These are phyloP conservation scores for Drosophila algonquin DNA, from an alignment of 2,888 invertebrate species.

Conservation along the genomic window DNA sequence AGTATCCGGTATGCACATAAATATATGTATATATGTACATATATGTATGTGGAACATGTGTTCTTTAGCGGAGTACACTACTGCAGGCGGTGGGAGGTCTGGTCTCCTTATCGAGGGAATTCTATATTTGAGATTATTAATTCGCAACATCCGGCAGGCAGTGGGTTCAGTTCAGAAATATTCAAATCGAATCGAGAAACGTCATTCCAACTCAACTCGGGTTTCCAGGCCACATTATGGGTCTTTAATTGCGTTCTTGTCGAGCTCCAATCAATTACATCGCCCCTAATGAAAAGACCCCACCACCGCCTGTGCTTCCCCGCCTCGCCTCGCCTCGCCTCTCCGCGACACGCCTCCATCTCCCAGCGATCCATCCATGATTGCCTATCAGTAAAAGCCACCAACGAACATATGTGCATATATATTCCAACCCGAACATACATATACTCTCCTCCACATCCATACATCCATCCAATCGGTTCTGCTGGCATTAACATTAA, in stretches of 20 bases:
- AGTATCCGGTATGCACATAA: not conserved
- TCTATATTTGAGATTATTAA: constrained; percentile 39
- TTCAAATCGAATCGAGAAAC: constrained; percentile 19
- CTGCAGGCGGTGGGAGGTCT: constrained; percentile 26
- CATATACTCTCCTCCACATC: constrained; percentile 3
- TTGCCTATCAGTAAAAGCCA: constrained; percentile 33
- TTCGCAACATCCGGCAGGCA: constrained; percentile 69
- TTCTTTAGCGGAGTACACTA: not conserved
- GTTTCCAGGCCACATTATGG: constrained; percentile 19
- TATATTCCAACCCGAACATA: not conserved
- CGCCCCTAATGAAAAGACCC: constrained; percentile 31
- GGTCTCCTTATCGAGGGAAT: constrained; percentile 30
- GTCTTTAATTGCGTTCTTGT: constrained; percentile 46
- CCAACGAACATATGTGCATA: not conserved
- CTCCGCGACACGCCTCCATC: not conserved
- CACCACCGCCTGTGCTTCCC: not conserved
- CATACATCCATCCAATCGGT: constrained; percentile 9
- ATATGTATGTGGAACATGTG: constrained; percentile 4
- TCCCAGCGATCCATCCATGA: constrained; percentile 13
- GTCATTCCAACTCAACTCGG: constrained; percentile 15
- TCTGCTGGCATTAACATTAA: constrained; percentile 42
- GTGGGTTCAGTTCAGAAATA: constrained; percentile 33
- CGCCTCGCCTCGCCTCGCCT: not conserved
- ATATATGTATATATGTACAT: not conserved
- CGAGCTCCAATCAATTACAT: constrained; percentile 40